phyloP scores from a whole-genome alignment of 2,113 vertebrate species.

The Salminus brasiliensis region DNA sequence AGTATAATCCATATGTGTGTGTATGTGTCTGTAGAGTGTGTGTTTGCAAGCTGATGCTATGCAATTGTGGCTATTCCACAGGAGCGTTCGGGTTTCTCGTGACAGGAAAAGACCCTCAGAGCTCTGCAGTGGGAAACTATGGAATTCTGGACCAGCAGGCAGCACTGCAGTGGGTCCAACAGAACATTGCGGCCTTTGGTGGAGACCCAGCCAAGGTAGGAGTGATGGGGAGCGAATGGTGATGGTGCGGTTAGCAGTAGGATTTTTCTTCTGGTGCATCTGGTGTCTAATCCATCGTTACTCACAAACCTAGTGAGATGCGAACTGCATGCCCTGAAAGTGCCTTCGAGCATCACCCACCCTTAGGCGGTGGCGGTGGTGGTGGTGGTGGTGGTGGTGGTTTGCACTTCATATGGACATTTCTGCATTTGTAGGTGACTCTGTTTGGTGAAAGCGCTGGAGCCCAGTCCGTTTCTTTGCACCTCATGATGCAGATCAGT shows the following conservation, averaged over 20 bases:
- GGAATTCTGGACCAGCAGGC: slow-evolving; percentile 80
- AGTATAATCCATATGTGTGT: neutral
- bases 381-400: too few species aligned
- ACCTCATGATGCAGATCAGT: slow-evolving; percentile 77
- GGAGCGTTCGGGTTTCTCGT: slow-evolving; percentile 82
- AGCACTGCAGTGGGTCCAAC: slow-evolving; percentile 74
- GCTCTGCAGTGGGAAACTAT: slow-evolving; percentile 73
- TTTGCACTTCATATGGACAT: neutral
- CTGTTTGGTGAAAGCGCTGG: slow-evolving; percentile 79
- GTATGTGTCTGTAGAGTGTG: neutral
- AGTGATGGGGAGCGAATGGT: neutral
- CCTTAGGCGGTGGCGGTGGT: neutral
- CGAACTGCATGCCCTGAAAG: neutral
- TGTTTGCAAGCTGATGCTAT: neutral
- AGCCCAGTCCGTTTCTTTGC: slow-evolving; percentile 76
- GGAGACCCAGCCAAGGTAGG: slow-evolving; percentile 74
- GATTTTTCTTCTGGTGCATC: neutral
- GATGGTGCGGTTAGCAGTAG: neutral
- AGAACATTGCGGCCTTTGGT: slow-evolving; percentile 75
- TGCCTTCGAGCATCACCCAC: neutral
- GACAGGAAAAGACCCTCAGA: slow-evolving; percentile 69
- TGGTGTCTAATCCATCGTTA: too few species aligned
- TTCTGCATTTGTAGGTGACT: slow-evolving; percentile 68
- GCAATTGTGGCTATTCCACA: slow-evolving; percentile 46
- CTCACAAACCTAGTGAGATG: neutral